These are phyloP conservation scores for Lepus oiostolus DNA, from an alignment of 2,797 vertebrate genomes.

Conservation along the genomic window DNA sequence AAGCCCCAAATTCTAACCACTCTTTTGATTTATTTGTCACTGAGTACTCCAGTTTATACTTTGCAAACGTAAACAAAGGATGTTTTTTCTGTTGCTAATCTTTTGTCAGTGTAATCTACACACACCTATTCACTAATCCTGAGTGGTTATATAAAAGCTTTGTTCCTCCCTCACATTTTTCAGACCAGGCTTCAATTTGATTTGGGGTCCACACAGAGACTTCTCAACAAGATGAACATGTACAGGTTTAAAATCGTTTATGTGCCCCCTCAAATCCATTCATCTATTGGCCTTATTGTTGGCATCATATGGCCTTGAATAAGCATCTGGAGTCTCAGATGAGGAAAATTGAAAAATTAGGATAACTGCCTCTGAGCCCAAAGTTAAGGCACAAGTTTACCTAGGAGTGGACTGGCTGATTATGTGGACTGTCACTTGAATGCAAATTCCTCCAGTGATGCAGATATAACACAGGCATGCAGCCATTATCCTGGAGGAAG, in stretches of 20 bases:
- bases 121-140: not conserved
- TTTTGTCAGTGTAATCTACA: constrained; percentile 37
- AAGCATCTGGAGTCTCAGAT: not conserved
- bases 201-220: not conserved
- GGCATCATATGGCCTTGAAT: not conserved
- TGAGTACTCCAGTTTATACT: not conserved
- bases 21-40: not conserved
- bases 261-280: not conserved
- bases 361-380: not conserved
- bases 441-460: not conserved
- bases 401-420: not conserved
- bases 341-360: not conserved
- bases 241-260: not conserved
- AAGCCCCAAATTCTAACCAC: constrained; percentile 12
- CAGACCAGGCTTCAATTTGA: not conserved
- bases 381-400: not conserved
- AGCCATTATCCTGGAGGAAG: not conserved
- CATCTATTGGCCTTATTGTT: not conserved
- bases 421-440: not conserved
- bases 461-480: not conserved
- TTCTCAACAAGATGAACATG: not conserved
- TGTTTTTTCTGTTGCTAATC: not conserved
- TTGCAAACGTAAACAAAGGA: not conserved
- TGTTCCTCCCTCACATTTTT: not conserved
- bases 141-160: not conserved